Evolutionary conservation across 2,113 vertebrate genomes (phyloP).

Genomic region (Forbesichthys agassizii): DNA sequence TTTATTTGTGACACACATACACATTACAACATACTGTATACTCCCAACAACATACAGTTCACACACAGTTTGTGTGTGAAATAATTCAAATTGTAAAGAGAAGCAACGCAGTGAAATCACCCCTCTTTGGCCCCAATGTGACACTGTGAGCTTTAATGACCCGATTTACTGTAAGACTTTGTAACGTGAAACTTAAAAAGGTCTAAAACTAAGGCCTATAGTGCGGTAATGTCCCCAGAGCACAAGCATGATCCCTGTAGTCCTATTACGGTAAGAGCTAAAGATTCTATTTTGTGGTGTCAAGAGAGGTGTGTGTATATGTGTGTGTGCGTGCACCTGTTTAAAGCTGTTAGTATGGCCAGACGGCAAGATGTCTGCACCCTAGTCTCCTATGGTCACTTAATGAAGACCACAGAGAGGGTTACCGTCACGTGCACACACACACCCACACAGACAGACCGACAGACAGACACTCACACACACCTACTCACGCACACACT

Average conservation of each 20-base stretch:
- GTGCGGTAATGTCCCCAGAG: too few species aligned
- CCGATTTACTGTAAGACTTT: too few species aligned
- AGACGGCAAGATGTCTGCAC: slow-evolving; percentile 17
- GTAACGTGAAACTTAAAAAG: too few species aligned
- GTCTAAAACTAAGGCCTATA: too few species aligned
- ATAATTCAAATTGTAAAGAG: too few species aligned
- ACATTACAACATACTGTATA: not conserved
- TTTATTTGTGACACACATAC: not conserved
- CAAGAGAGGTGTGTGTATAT: not conserved
- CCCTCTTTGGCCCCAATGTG: too few species aligned
- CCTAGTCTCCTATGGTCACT: slow-evolving; percentile 36
- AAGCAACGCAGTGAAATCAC: too few species aligned
- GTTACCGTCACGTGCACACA: not conserved
- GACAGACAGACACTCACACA: not conserved
- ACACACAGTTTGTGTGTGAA: not conserved
- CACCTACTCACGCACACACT: not conserved
- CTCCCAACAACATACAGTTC: not conserved
- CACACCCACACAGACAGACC: not conserved
- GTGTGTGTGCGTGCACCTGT: not conserved
- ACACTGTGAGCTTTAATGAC: too few species aligned
- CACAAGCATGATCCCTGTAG: too few species aligned
- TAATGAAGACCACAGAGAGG: slow-evolving; percentile 24
- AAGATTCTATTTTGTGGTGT: not conserved
- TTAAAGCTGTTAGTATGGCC: slow-evolving; percentile 31
- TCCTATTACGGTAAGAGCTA: too few species aligned